phyloP scores from a whole-genome alignment of 1,140 invertebrate species.

The Drosophila ercepeae region DNA sequence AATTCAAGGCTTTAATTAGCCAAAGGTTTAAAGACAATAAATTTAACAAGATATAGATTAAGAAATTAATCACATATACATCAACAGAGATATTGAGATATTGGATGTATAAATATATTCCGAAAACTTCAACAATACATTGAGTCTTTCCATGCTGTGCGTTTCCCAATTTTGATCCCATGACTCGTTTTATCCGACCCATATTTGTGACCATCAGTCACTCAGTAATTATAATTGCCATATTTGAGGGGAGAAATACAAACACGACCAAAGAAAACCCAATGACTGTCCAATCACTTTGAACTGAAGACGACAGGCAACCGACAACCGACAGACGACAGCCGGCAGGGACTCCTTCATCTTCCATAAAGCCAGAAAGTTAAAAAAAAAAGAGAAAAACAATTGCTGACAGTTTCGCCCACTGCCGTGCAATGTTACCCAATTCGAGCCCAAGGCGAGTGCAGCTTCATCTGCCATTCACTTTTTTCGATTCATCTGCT shows the following conservation, averaged over 20 bases:
- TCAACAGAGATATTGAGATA: too few relatives aligned
- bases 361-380: not conserved
- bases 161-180: constrained; percentile 12
- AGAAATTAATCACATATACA: too few relatives aligned
- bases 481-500: constrained; percentile 62
- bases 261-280: not conserved
- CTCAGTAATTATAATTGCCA: constrained; percentile 42
- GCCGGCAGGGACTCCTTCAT: constrained; percentile 25
- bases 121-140: too few relatives aligned
- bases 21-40: too few relatives aligned
- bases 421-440: constrained; percentile 53
- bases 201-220: constrained; percentile 9
- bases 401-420: constrained; percentile 56
- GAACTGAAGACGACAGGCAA: constrained; percentile 7
- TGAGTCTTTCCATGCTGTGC: too few relatives aligned
- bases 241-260: constrained; percentile 22
- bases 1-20: not conserved
- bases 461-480: constrained; percentile 70
- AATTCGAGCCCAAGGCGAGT: constrained; percentile 59
- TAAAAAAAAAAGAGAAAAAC: constrained; percentile 13
- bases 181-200: not conserved
- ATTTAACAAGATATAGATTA: too few relatives aligned
- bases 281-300: constrained; percentile 17
- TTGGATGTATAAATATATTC: too few relatives aligned
- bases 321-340: not conserved